A percentile compares a stretch with the other conserved stretches of the same genome.
phyloP scores from a whole-genome alignment of 2,888 invertebrate species.

The Hypomecis punctinalis region DNA sequence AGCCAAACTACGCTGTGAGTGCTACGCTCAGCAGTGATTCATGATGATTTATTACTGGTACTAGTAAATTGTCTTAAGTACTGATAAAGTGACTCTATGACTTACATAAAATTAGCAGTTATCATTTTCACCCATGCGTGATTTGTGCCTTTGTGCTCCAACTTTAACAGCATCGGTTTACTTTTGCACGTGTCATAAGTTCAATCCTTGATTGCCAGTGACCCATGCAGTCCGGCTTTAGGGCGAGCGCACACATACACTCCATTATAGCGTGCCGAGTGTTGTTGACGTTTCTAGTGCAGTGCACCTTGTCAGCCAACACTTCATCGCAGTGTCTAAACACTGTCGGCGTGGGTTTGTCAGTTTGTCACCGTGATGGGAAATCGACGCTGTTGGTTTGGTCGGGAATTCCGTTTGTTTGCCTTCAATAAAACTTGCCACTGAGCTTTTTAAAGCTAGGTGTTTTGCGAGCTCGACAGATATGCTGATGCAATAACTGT shows the following conservation, averaged over 20 bases:
- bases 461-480: background rate
- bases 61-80: no score
- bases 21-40: no score
- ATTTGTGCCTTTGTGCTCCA: background rate
- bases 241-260: conserved; percentile 33
- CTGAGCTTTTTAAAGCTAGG: background rate
- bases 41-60: no score
- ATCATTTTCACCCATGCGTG: background rate
- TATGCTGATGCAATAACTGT: no score
- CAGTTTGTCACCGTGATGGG: conserved; percentile 33
- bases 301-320: conserved; percentile 45
- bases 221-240: conserved; percentile 16
- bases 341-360: conserved; percentile 37
- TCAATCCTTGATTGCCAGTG: background rate
- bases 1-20: no score
- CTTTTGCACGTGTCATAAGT: background rate
- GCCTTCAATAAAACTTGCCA: conserved; percentile 9
- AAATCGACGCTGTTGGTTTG: conserved; percentile 18
- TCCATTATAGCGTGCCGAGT: conserved; percentile 46
- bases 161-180: no score
- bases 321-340: conserved; percentile 36
- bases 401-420: conserved; percentile 20
- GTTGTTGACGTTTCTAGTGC: conserved; percentile 55
- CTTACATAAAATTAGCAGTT: no score
- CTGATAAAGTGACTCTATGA: no score